Base-by-base conservation (phyloP, 2,888 invertebrate genomes). In the Diplolepis rosae region DNA sequence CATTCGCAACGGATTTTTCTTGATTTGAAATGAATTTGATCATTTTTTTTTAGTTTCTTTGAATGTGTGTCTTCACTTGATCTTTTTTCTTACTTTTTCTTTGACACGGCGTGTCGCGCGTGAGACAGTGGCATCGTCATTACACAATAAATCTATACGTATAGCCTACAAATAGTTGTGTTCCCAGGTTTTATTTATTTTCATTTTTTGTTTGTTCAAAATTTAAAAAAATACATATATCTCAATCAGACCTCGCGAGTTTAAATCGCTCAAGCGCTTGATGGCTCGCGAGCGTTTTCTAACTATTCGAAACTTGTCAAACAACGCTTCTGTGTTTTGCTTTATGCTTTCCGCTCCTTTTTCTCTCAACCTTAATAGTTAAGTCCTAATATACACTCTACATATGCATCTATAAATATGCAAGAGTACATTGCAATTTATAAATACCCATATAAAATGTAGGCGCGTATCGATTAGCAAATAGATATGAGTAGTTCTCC, bases 211-310 rank as follows among this genome's bases (percentile, higher is more conserved):
- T 84, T 81, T 80, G 77, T 83, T 88, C 85, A 87, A 88, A 88
- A 87, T 88, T 87, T 88, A 87, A 88, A 88, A 88, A 88, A 88
- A 88, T 88, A 88, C 87, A 88, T 88, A 84, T 86, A 84, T 88
- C 83, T 87, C 85, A 84, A 87, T 84, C 84, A 81, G 74, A 80
- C 78, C 76, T 71, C 76, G 73, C 79, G 75, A 78, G 77, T 81
- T 72, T 73, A 70, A 73, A 48, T 15, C 48, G 48, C 11, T 11
- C 4, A 18, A 45, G 6, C 48, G 75, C 73, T 66, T 71, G 22
- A 22, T n/a, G n/a, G 66, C 73, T 42, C 73, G 65, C 72, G 77
- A 82, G 80, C 79, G 75, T 66, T 72, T 66, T 72, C 82, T 81
- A 86, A 85, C 84, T 86, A 85, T 82, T 81, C 81, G 83, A 83